Percentiles rank a stretch among this genome's conserved stretches.
These are phyloP conservation scores for Dioctria rufipes DNA, from an alignment of 2,888 invertebrate species.

Conservation along the genomic window DNA sequence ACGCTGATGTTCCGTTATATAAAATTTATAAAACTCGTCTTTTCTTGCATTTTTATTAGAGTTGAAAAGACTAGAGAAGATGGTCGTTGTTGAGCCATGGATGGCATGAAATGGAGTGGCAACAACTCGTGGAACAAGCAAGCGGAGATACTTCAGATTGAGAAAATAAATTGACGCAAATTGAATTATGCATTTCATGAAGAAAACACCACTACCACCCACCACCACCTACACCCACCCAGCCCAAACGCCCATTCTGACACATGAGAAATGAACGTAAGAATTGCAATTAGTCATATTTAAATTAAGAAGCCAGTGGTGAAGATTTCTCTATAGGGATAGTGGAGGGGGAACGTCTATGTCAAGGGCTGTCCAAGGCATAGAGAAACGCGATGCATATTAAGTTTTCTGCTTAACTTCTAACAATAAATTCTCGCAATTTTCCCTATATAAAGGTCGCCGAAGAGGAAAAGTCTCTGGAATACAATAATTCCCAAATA, in stretches of 20 bases:
- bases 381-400: slow-evolving; percentile 3
- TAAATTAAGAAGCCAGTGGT: slow-evolving; percentile 13
- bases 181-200: slow-evolving; percentile 53
- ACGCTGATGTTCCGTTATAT: slow-evolving; percentile 45
- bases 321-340: not conserved
- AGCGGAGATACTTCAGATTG: slow-evolving; percentile 37
- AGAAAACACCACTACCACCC: slow-evolving; percentile 37
- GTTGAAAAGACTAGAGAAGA: slow-evolving; percentile 8
- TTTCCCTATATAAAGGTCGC: not conserved
- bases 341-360: not conserved
- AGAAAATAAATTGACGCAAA: slow-evolving; percentile 54
- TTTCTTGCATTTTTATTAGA: slow-evolving; percentile 51
- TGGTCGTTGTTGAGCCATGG: slow-evolving; percentile 1
- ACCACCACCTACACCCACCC: not conserved
- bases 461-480: slow-evolving; percentile 10
- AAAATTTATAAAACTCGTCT: slow-evolving; percentile 54
- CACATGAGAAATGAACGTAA: slow-evolving; percentile 48
- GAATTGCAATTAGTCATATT: slow-evolving; percentile 50
- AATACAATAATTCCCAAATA: not conserved
- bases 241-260: slow-evolving; percentile 13
- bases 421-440: slow-evolving; percentile 21
- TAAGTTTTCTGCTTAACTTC: slow-evolving; percentile 26
- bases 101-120: not conserved
- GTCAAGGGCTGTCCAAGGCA: not conserved
- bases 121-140: slow-evolving; percentile 29